Conservation (phyloP, 1,140 invertebrate genomes). For the Bombyx mandarina region DNA sequence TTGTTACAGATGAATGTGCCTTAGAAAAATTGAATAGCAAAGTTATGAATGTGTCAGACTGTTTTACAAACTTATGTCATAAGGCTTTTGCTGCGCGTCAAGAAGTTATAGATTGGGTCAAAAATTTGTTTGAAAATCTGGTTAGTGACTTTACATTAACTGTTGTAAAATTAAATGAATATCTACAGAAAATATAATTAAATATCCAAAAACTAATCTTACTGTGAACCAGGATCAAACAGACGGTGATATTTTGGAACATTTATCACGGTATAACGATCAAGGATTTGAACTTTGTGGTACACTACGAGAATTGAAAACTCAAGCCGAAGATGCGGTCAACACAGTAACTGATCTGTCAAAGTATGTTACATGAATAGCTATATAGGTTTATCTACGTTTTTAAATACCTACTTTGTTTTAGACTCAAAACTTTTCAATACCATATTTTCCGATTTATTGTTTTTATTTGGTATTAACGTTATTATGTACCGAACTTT, state of each 20-base stretch:
- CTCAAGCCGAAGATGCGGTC: slow-evolving; percentile 34
- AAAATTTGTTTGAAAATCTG: slow-evolving; percentile 16
- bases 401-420: too few species aligned
- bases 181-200: too few species aligned
- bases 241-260: slow-evolving; percentile 25
- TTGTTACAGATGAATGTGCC: slow-evolving; percentile 33
- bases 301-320: slow-evolving; percentile 37
- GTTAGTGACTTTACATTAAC: too few species aligned
- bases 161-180: too few species aligned
- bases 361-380: slow-evolving; percentile 29
- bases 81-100: slow-evolving; percentile 51
- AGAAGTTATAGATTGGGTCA: slow-evolving; percentile 58
- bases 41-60: slow-evolving; percentile 32
- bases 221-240: slow-evolving; percentile 24
- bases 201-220: too few species aligned
- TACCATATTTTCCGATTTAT: too few species aligned
- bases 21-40: slow-evolving; percentile 37
- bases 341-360: slow-evolving; percentile 36
- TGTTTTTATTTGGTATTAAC: too few species aligned
- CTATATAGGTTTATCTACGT: neutral
- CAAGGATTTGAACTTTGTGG: slow-evolving; percentile 51
- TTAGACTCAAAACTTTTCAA: too few species aligned
- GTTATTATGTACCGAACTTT: too few species aligned
- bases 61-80: slow-evolving; percentile 52
- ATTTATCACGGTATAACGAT: slow-evolving; percentile 43